Percentiles rank a stretch among this genome's conserved stretches.
Conservation (phyloP, 92 coral and sea anemone species). For the Epizoanthus fatuus region DNA sequence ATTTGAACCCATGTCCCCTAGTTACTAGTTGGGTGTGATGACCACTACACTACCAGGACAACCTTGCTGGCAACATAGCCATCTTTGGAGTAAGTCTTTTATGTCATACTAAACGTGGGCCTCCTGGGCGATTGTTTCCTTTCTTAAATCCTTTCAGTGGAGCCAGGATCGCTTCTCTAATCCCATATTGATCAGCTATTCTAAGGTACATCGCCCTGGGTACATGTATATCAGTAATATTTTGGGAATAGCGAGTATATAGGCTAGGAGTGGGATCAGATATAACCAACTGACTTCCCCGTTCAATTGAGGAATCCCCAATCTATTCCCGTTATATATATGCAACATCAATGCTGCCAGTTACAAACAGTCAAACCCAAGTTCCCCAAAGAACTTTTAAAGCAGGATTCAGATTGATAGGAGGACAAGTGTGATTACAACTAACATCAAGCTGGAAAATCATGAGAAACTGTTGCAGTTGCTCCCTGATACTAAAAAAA, state of each 20-base stretch:
- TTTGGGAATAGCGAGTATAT: neutral
- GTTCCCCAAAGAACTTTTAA: too few relatives aligned
- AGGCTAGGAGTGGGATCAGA: neutral
- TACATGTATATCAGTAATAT: too few relatives aligned
- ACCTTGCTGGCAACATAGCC: neutral
- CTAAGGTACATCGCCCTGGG: neutral
- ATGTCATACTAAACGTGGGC: neutral
- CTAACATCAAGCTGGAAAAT: too few relatives aligned
- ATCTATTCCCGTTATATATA: conserved; percentile 8
- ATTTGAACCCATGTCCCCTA: too few relatives aligned
- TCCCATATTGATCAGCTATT: conserved; percentile 2
- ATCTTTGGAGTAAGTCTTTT: neutral
- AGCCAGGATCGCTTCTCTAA: conserved; percentile 16
- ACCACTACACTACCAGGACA: too few relatives aligned
- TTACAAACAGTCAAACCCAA: too few relatives aligned
- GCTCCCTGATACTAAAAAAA: neutral
- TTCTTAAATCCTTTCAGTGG: neutral
- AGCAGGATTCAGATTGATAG: too few relatives aligned
- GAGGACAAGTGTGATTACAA: too few relatives aligned
- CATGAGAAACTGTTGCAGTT: neutral
- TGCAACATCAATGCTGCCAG: too few relatives aligned
- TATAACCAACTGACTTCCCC: conserved; percentile 12
- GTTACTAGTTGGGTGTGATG: too few relatives aligned
- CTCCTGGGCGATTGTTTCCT: conserved; percentile 22
- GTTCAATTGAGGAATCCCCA: conserved; percentile 2